phyloP scores from a whole-genome alignment of 2,888 invertebrate species.

The Monoplex corrugatus region DNA sequence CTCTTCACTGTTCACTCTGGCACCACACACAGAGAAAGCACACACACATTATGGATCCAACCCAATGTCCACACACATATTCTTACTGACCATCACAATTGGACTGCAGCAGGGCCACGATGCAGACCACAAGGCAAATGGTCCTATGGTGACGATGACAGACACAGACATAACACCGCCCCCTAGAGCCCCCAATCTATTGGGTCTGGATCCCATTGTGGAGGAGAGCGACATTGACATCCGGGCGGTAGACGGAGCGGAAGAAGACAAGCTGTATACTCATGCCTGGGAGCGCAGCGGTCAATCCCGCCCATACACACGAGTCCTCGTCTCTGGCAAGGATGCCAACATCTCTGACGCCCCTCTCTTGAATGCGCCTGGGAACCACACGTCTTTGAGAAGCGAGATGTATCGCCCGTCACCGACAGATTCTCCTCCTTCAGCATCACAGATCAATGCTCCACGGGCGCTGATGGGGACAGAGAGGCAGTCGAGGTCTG shows the following conservation, averaged over 20 bases:
- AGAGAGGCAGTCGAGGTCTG: background rate
- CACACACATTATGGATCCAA: too few relatives aligned
- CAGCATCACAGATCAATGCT: background rate
- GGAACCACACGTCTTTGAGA: conserved; percentile 5
- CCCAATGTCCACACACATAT: background rate
- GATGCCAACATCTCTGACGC: conserved; percentile 45
- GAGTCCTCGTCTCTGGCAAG: conserved; percentile 35
- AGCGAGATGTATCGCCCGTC: conserved; percentile 39
- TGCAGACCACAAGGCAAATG: background rate
- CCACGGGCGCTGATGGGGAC: background rate
- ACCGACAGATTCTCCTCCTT: background rate
- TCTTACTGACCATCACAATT: background rate
- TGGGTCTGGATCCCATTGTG: conserved; percentile 38
- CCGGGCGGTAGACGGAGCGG: conserved; percentile 28
- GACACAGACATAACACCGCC: conserved; percentile 27
- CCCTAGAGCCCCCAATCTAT: conserved; percentile 14
- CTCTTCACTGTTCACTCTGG: too few relatives aligned
- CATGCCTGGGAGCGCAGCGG: conserved; percentile 40
- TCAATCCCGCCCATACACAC: conserved; percentile 6
- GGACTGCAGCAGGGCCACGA: background rate
- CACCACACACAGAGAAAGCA: background rate
- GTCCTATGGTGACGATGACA: conserved; percentile 7
- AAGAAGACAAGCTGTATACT: conserved; percentile 25
- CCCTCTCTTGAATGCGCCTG: conserved; percentile 33
- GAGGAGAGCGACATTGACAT: conserved; percentile 36